A percentile compares a stretch with the other conserved stretches of the same genome.
Evolutionary conservation across 2,113 vertebrate genomes (phyloP).

Genomic region (Ammodytes marinus): DNA sequence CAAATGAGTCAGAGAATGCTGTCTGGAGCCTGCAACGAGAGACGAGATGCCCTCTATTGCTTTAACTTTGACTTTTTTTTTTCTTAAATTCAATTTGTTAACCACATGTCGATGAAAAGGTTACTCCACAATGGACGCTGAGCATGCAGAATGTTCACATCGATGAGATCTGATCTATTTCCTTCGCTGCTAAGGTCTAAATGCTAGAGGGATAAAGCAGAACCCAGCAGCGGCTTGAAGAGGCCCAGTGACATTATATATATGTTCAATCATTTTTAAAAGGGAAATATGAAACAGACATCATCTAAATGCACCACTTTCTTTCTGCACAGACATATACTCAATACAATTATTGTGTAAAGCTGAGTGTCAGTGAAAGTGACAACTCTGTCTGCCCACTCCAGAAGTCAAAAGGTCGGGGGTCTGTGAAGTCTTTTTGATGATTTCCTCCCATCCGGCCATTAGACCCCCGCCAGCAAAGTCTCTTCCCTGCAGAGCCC

Average conservation of each 20-base stretch:
- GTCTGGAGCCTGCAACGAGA: constrained; percentile 32
- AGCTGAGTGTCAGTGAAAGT: neutral
- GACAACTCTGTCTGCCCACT: neutral
- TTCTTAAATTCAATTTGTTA: constrained; percentile 1
- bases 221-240: neutral
- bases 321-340: neutral
- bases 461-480: constrained; percentile 75
- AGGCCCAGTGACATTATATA: constrained; percentile 20
- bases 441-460: constrained; percentile 56
- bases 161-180: constrained; percentile 23
- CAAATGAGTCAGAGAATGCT: constrained; percentile 47
- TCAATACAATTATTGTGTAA: neutral
- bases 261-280: constrained; percentile 36
- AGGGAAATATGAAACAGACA: constrained; percentile 20
- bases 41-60: constrained; percentile 30
- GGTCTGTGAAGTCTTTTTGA: constrained; percentile 46
- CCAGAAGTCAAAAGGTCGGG: constrained; percentile 36
- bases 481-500: constrained; percentile 65
- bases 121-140: constrained; percentile 17
- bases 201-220: constrained; percentile 4
- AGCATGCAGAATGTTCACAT: constrained; percentile 36
- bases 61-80: constrained; percentile 7
- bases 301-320: neutral
- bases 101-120: constrained; percentile 12
- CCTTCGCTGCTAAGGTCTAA: neutral